Evolutionary conservation across 1,140 invertebrate genomes (phyloP), one percentile per base, ranked within the genome.

Genomic region (Rhyzopertha dominica): DNA sequence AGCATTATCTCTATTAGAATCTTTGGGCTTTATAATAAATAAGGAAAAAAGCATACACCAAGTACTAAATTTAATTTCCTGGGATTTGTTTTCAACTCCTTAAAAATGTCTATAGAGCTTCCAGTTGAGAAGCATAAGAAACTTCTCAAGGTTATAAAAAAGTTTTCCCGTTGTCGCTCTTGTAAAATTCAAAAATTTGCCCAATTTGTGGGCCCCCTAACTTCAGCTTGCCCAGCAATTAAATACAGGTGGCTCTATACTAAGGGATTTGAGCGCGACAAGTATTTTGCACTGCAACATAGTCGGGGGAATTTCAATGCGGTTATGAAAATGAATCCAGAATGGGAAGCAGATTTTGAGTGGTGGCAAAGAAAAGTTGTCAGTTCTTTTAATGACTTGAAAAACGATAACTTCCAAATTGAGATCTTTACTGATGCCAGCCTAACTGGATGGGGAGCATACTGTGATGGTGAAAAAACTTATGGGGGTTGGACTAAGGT

Each of bases 351-450:
- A 28, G 51, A 55, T 37, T 51, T 64, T 16, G 4, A 34, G 3
- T 66, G 62, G 61, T 64, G 60, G 59, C 28, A 12, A 46, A 3
- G 25, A 13, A 45, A 60, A 37, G 49, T 61, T 20, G n/a, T n/a
- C n/a, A n/a, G n/a, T n/a, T n/a, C n/a, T n/a, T n/a, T n/a, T 26
- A 26, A 26, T 26, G 25, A 26, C n/a, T 8, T 26, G 8, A 26
- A 26, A 26, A 8, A 26, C n/a, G 25, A 26, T 8, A 26, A 26
- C 25, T 26, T 26, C 25, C 8, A 8, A 26, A 26, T 26, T 26
- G 25, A 8, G 8, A 26, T 26, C n/a, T 26, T n/a, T 26, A 8
- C 25, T 26, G 25, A 26, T 26, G n/a, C 25, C 8, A 8, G 8
- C n/a, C n/a, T n/a, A n/a, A 26, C 25, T n/a, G 25, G 25, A 8